These are phyloP conservation scores for Aphrocallistes beatrix DNA, from an alignment of 37 sponge, comb jelly and placozoan genomes.

Conservation along the genomic window DNA sequence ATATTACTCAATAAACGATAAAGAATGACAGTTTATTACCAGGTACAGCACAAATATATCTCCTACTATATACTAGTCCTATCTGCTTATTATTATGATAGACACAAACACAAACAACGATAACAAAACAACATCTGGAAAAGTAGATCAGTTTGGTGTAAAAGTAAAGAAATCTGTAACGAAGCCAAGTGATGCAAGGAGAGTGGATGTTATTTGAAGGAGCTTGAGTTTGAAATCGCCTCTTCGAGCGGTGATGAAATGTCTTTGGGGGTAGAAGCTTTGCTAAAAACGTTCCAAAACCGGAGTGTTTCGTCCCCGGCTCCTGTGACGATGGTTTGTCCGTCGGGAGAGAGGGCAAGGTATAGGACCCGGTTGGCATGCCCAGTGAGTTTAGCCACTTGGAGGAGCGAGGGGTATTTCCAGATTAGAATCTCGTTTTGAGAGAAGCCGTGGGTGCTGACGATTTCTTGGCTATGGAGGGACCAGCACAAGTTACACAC, in stretches of 20 bases:
- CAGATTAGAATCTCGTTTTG: slow-evolving; percentile 90
- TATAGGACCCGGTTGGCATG: slow-evolving; percentile 82
- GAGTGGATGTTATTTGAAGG: not conserved
- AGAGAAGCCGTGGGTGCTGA: slow-evolving; percentile 91
- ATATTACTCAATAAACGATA: no score
- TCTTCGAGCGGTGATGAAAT: not conserved
- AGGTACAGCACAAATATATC: not conserved
- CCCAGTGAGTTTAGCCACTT: slow-evolving; percentile 72
- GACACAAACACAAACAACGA: not conserved
- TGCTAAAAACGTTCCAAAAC: slow-evolving; percentile 92
- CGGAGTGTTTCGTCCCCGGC: slow-evolving; percentile 92
- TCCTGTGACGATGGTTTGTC: slow-evolving; percentile 77
- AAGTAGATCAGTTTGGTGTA: slow-evolving; percentile 8
- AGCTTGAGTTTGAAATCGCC: not conserved
- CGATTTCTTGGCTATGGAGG: slow-evolving; percentile 59
- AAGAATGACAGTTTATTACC: not conserved
- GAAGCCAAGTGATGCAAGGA: not conserved
- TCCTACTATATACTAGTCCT: not conserved
- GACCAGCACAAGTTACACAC: slow-evolving; percentile 93
- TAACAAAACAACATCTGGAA: not conserved
- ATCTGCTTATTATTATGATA: not conserved
- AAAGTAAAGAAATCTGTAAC: not conserved
- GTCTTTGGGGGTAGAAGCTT: slow-evolving; percentile 26
- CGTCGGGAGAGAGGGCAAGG: slow-evolving; percentile 89
- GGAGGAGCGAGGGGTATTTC: slow-evolving; percentile 67